These are phyloP conservation scores for Drosophila trichaetosa DNA, from an alignment of 2,888 invertebrate genomes.

Conservation along the genomic window DNA sequence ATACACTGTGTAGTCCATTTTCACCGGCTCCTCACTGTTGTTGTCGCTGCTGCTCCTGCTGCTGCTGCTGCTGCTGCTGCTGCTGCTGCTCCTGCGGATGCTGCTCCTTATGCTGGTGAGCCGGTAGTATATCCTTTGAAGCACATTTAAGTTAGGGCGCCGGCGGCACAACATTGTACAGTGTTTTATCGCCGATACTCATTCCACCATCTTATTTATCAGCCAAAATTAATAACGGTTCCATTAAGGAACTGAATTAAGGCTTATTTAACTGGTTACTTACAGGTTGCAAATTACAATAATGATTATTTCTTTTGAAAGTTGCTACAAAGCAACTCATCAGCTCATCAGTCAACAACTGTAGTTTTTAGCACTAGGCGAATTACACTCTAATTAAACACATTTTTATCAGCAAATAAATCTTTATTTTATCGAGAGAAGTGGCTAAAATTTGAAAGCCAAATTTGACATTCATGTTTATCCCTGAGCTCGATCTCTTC, in stretches of 20 bases:
- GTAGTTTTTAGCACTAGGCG: background rate
- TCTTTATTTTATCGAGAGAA: background rate
- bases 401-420: background rate
- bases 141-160: background rate
- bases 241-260: background rate
- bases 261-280: background rate
- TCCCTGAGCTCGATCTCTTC: background rate
- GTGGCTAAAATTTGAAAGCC: background rate
- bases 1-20: conserved; percentile 35
- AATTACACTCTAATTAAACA: background rate
- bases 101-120: background rate
- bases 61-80: background rate
- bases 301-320: background rate
- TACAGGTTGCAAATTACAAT: background rate
- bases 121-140: background rate
- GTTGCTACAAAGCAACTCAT: background rate
- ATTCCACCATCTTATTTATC: background rate
- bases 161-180: background rate
- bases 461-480: background rate
- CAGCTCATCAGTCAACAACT: background rate
- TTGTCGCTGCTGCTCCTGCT: background rate
- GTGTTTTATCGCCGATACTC: background rate
- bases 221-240: background rate
- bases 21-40: conserved; percentile 2
- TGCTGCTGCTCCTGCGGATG: background rate